Base-by-base conservation (phyloP, 2,888 invertebrate species). In the Hetaerina titia region DNA sequence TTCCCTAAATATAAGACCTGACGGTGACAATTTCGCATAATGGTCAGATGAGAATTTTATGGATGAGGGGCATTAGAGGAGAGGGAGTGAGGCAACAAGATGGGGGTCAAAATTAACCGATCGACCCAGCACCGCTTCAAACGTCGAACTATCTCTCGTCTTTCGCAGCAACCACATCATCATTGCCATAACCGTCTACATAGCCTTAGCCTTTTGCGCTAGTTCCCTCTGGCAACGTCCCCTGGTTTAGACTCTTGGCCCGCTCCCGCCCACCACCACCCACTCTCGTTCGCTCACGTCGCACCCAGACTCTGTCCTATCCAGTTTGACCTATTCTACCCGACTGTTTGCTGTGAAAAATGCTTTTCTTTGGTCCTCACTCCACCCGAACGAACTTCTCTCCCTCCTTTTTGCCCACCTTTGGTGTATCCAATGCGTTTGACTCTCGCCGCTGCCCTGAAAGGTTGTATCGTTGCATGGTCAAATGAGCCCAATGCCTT, bases 391-490 rank as follows among this genome's bases (percentile, higher is more conserved):
- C 22, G 57, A 15, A n/a, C 81, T n/a, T n/a, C 81, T 19, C 81
- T 22, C 90, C 13, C n/a, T 5, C 9, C 22, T 25, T 58, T 89
- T 25, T 25, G 13, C 58, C 57, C 22, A 58, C 25, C n/a, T 90
- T 58, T 90, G 57, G n/a, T 22, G 58, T 22, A 25, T 58, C 13
- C n/a, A 25, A n/a, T 58, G n/a, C 90, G 8, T 60, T 90, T 90
- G 90, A 25, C n/a, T 11, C 90, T 60, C 90, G 2, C 17, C 60
- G 58, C n/a, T 90, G 90, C 58, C 60, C 45, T 5, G 60, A 60
- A 58, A 90, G 57, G 90, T 58, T 90, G 58, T 90, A 60, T 25
- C 19, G 90, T 90, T 89, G 57, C 89, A 22, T 19, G 89, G 57
- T 57, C 8, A 60, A 90, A 90, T 13, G 60, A 60, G n/a, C 89